Conservation (phyloP, 2,113 vertebrate species). For the Tyrannus savana region DNA sequence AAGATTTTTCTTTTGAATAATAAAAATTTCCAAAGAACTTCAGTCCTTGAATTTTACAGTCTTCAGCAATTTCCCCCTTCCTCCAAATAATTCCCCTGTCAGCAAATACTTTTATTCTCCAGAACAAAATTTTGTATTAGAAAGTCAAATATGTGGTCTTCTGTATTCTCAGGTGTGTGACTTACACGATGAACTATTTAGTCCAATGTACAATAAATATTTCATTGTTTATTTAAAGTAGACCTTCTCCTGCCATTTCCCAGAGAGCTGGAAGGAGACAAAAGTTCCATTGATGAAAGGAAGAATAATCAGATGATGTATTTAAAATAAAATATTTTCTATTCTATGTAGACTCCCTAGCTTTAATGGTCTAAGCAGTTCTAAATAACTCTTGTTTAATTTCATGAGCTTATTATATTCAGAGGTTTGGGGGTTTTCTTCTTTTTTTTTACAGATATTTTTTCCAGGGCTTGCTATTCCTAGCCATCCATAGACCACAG, state of each 20-base stretch:
- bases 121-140: not conserved
- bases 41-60: not conserved
- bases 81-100: rapidly evolving
- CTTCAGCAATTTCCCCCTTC: not conserved
- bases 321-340: not conserved
- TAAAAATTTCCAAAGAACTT: not conserved
- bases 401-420: not conserved
- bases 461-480: not conserved
- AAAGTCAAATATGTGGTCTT: not conserved
- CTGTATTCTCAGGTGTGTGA: not conserved
- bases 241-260: not conserved
- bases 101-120: not conserved
- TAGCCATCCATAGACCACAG: not conserved
- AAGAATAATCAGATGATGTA: not conserved
- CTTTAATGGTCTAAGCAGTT: not conserved
- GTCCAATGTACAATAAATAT: not conserved
- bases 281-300: not conserved
- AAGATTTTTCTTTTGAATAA: not conserved
- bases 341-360: not conserved
- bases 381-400: not conserved
- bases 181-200: not conserved
- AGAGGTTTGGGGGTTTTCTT: rapidly evolving
- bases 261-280: not conserved
- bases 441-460: not conserved
- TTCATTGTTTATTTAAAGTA: not conserved